A percentile compares a stretch with the other conserved stretches of the same genome.
Conservation (phyloP, 92 coral and sea anemone species). For the Siderastrea siderea region DNA sequence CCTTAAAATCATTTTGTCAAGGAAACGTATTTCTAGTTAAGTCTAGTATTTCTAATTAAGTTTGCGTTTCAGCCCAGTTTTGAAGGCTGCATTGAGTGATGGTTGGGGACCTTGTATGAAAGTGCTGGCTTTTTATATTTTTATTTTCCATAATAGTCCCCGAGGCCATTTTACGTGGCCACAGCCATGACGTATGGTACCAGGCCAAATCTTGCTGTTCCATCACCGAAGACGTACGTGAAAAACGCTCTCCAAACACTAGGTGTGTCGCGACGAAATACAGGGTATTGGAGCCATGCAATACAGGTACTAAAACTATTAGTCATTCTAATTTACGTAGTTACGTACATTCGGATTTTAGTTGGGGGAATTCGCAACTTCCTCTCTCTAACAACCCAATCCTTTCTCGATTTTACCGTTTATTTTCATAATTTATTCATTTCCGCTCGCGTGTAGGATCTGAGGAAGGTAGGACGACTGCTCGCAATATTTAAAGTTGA, state of each 20-base stretch:
- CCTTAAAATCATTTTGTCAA: too few species aligned
- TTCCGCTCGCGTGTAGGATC: too few species aligned
- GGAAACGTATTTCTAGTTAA: too few species aligned
- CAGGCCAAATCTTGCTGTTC: conserved; percentile 79
- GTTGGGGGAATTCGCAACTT: too few species aligned
- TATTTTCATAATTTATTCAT: too few species aligned
- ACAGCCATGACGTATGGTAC: conserved; percentile 92
- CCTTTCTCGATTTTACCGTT: too few species aligned
- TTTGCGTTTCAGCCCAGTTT: not conserved
- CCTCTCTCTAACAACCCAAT: too few species aligned
- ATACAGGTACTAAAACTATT: conserved; percentile 72
- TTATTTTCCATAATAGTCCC: conserved; percentile 50
- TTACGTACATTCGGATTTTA: too few species aligned
- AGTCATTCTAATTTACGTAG: too few species aligned
- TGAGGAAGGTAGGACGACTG: too few species aligned
- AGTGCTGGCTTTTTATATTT: not conserved
- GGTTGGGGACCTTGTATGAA: not conserved
- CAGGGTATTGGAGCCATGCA: conserved; percentile 96
- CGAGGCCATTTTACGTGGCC: conserved; percentile 91
- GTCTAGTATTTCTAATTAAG: too few species aligned
- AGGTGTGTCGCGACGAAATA: conserved; percentile 75
- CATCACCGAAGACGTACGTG: conserved; percentile 86
- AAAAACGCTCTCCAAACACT: conserved; percentile 86
- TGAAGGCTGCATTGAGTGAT: not conserved
- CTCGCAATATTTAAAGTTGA: too few species aligned